These are phyloP conservation scores for Acipenser oxyrinchus DNA, from an alignment of 2,797 vertebrate species.

Conservation along the genomic window DNA sequence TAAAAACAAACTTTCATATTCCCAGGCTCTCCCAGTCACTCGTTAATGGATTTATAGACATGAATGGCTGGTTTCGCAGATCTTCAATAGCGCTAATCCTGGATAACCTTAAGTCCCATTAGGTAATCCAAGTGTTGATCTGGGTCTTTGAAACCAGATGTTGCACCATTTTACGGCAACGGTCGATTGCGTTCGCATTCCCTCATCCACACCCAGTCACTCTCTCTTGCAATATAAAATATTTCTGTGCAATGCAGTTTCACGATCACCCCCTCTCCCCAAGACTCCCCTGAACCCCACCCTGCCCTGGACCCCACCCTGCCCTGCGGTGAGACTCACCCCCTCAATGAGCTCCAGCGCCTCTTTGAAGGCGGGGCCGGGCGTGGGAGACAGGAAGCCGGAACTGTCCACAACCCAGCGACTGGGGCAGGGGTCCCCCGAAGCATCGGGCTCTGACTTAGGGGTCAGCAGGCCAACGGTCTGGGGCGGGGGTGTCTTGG, in stretches of 20 bases:
- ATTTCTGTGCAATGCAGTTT: neutral
- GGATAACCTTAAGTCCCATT: too few relatives aligned
- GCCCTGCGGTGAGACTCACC: constrained; percentile 49
- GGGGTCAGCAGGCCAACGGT: constrained; percentile 38
- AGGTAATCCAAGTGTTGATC: too few relatives aligned
- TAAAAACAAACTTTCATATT: too few relatives aligned
- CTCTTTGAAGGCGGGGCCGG: constrained; percentile 70
- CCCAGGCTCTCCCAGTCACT: too few relatives aligned
- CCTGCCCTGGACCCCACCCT: neutral
- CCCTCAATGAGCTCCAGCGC: constrained; percentile 90
- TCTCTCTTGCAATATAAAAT: neutral
- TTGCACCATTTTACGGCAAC: too few relatives aligned
- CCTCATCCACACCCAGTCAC: neutral
- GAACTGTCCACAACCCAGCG: constrained; percentile 84
- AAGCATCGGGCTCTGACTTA: constrained; percentile 31
- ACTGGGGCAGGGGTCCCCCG: constrained; percentile 44
- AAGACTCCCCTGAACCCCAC: too few relatives aligned
- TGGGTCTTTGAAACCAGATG: too few relatives aligned
- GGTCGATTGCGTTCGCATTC: neutral
- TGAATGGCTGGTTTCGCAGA: too few relatives aligned
- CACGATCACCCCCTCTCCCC: neutral
- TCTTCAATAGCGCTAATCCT: too few relatives aligned
- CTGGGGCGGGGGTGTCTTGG: constrained; percentile 22
- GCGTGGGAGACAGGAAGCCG: constrained; percentile 70
- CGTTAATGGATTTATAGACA: too few relatives aligned